Conservation (phyloP, 2,113 vertebrate species). For the Eonycteris spelaea region DNA sequence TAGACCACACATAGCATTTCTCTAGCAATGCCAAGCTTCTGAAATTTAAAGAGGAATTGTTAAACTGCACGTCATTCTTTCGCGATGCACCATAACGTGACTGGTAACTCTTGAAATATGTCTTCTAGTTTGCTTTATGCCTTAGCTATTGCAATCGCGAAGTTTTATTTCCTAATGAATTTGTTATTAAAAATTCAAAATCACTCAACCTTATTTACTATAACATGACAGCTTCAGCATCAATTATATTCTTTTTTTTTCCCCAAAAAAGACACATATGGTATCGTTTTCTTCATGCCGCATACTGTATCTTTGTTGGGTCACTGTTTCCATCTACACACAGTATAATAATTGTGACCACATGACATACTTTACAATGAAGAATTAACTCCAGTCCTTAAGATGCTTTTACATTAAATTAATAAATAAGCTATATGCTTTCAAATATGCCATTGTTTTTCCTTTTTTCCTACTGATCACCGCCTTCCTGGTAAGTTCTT, state of each 20-base stretch:
- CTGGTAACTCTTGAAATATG: not conserved
- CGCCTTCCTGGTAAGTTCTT: not conserved
- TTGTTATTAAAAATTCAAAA: not conserved
- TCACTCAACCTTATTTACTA: not conserved
- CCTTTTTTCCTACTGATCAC: not conserved
- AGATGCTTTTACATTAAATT: not conserved
- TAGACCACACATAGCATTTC: not conserved
- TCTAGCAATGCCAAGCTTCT: not conserved
- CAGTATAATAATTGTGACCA: conserved; percentile 49
- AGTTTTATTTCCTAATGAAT: conserved; percentile 4
- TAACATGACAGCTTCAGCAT: not conserved
- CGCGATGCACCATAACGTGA: not conserved
- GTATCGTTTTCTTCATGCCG: not conserved
- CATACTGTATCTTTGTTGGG: not conserved
- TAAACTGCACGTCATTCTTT: not conserved
- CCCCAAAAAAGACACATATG: not conserved
- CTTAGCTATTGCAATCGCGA: not conserved
- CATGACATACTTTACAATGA: not conserved
- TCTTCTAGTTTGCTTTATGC: not conserved
- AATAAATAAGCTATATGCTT: not conserved
- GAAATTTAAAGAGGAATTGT: not conserved
- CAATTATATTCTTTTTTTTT: not conserved
- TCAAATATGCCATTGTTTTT: not conserved
- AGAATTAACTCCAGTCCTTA: not conserved
- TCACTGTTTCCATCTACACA: conserved; percentile 29